Conservation (phyloP, 2,797 vertebrate genomes). For the Ceyx erithaca region DNA sequence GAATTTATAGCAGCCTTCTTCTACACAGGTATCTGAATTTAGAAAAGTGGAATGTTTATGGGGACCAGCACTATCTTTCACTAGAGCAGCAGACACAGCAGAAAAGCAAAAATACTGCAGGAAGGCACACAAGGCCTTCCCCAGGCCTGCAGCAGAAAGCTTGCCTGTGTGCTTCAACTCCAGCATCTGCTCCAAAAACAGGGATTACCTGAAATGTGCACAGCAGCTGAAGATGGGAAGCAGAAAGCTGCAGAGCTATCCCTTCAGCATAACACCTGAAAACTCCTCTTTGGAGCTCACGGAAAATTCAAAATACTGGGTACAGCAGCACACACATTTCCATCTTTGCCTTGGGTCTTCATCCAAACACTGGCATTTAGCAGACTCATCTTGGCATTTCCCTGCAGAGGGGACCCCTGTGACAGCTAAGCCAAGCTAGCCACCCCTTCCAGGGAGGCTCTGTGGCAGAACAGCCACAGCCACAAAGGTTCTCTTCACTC, state of each 20-base stretch:
- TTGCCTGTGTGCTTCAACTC: background rate
- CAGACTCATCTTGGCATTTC: background rate
- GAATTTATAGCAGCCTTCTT: background rate
- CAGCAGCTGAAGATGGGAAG: background rate
- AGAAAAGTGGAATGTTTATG: background rate
- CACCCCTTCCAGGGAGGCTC: background rate
- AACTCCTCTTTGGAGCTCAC: background rate
- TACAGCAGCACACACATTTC: background rate
- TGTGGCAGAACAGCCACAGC: background rate
- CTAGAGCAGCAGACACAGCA: background rate
- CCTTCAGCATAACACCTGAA: background rate
- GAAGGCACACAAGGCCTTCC: background rate
- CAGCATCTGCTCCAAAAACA: background rate
- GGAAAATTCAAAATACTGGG: background rate
- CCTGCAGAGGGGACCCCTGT: background rate
- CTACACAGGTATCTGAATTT: background rate
- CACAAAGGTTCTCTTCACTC: background rate
- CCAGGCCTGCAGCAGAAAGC: background rate
- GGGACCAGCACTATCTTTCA: background rate
- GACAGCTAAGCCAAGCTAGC: background rate
- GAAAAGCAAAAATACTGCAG: background rate
- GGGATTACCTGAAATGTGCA: background rate
- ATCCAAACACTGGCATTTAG: background rate
- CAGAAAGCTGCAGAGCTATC: background rate
- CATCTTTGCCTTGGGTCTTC: background rate